Evolutionary conservation across 2,888 invertebrate species (phyloP).

Genomic region (Epistrophe grossulariae): DNA sequence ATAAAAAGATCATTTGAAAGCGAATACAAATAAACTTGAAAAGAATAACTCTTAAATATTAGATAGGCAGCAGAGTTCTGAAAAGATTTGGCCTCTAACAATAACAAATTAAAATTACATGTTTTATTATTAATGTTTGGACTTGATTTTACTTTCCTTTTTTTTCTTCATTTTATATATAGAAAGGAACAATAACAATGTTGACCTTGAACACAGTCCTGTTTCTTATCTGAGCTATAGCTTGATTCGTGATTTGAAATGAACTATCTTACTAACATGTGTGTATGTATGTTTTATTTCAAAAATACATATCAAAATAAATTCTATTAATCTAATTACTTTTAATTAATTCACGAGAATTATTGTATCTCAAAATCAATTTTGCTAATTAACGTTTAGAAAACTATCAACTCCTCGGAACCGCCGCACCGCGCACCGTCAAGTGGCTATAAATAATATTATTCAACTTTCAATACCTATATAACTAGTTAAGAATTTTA

Average conservation of each 20-base stretch:
- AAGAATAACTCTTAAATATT: no score
- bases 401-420: background rate
- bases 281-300: background rate
- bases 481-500: slow-evolving; percentile 20
- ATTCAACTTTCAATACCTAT: slow-evolving; percentile 31
- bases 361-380: slow-evolving; percentile 25
- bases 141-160: background rate
- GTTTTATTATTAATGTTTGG: background rate
- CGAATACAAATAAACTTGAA: no score
- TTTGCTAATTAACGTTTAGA: slow-evolving; percentile 37
- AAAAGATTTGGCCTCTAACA: background rate
- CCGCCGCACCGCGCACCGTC: background rate
- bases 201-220: slow-evolving; percentile 11
- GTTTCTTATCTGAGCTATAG: slow-evolving; percentile 1
- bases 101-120: background rate
- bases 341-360: slow-evolving; percentile 40
- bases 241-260: background rate
- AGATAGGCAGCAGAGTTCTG: background rate
- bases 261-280: background rate
- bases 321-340: slow-evolving; percentile 29
- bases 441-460: background rate
- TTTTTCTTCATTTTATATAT: background rate
- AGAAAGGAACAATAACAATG: background rate
- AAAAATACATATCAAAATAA: background rate
- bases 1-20: no score